Percentiles rank a stretch among this genome's conserved stretches.
phyloP scores from a whole-genome alignment of 2,888 invertebrate genomes.

The Orthosia gracilis region DNA sequence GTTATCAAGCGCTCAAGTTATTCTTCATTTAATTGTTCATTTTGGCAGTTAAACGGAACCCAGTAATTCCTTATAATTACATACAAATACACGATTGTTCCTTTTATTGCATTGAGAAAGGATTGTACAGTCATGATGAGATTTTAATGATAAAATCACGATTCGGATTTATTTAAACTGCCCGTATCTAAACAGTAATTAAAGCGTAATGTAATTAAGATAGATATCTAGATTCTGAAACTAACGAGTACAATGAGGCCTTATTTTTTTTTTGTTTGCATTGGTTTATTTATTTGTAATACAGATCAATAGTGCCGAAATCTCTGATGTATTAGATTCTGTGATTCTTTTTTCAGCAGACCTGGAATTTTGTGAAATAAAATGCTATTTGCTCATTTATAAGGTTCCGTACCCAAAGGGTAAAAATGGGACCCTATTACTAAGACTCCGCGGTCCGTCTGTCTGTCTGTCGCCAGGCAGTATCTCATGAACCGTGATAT shows the following conservation, averaged over 20 bases:
- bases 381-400: neutral
- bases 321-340: neutral
- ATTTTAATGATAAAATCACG: conserved; percentile 66
- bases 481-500: no score
- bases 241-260: conserved; percentile 12
- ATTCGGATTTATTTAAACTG: conserved; percentile 45
- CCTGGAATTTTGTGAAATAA: neutral
- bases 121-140: conserved; percentile 64
- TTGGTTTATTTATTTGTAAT: conserved; percentile 18
- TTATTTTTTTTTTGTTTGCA: conserved; percentile 10
- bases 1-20: neutral
- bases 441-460: no score
- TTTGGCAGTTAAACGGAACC: conserved; percentile 37
- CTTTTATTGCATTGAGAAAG: conserved; percentile 66
- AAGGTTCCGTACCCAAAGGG: no score
- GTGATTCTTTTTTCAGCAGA: neutral
- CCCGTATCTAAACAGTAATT: conserved; percentile 52
- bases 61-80: neutral
- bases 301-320: neutral
- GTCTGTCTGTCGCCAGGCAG: no score
- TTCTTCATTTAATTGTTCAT: neutral
- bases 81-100: conserved; percentile 15
- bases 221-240: conserved; percentile 49
- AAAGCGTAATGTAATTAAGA: conserved; percentile 52
- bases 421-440: no score